Evolutionary conservation across 2,113 vertebrate species (phyloP).

Genomic region (Gopherus flavomarginatus): DNA sequence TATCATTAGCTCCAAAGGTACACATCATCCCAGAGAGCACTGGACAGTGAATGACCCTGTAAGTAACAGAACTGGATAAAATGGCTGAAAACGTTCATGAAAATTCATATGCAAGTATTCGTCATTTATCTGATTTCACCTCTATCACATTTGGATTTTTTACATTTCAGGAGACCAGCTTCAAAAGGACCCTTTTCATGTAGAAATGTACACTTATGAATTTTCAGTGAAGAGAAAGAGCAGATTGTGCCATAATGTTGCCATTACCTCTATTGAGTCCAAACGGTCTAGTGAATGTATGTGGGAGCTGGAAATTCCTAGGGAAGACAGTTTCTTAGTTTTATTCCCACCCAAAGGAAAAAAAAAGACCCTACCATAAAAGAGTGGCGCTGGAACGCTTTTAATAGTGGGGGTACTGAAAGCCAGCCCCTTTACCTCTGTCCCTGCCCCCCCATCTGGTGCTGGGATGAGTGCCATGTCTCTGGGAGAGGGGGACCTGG

Average conservation of each 20-base stretch:
- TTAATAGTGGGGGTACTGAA: too few species aligned
- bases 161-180: not conserved
- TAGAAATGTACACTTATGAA: not conserved
- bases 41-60: slow-evolving; percentile 32
- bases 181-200: not conserved
- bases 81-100: not conserved
- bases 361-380: not conserved
- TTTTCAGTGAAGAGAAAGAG: not conserved
- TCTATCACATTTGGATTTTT: not conserved
- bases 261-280: not conserved
- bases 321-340: not conserved
- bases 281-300: not conserved
- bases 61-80: not conserved
- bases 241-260: not conserved
- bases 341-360: not conserved
- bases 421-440: too few species aligned
- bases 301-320: not conserved
- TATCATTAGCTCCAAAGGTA: slow-evolving; percentile 66
- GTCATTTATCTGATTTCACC: not conserved
- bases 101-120: not conserved
- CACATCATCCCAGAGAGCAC: slow-evolving; percentile 29
- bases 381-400: too few species aligned
- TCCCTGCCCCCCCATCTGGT: too few species aligned
- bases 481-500: too few species aligned
- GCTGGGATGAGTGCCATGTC: too few species aligned